A percentile compares a stretch with the other conserved stretches of the same genome.
Evolutionary conservation across 2,113 vertebrate species (phyloP).

Genomic region (Oncorhynchus nerka): DNA sequence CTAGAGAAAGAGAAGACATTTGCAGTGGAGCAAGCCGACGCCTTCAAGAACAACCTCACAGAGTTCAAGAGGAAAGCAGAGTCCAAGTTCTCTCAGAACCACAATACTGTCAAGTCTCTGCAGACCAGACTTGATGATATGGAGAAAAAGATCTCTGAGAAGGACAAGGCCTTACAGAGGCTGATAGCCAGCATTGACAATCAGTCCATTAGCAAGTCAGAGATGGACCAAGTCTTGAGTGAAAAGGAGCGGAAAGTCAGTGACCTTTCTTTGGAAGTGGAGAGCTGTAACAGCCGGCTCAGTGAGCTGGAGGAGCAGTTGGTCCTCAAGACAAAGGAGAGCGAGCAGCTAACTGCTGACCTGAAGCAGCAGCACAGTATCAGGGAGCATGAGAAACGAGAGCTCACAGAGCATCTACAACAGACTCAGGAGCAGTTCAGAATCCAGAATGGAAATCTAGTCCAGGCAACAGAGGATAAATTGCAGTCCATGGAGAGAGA

Average conservation of each 20-base stretch:
- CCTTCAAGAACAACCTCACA: constrained; percentile 74
- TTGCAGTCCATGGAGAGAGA: constrained; percentile 75
- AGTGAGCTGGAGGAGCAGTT: constrained; percentile 79
- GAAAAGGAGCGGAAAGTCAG: constrained; percentile 79
- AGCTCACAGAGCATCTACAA: constrained; percentile 75
- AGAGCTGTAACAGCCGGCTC: constrained; percentile 71
- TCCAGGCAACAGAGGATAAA: constrained; percentile 77
- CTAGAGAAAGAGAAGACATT: constrained; percentile 80
- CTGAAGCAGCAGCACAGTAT: constrained; percentile 71
- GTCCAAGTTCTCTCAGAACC: constrained; percentile 74
- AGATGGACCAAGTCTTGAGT: constrained; percentile 80
- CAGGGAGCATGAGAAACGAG: constrained; percentile 72
- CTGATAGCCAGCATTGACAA: constrained; percentile 78
- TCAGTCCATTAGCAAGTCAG: constrained; percentile 78
- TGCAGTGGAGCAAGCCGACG: constrained; percentile 77
- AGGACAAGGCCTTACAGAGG: constrained; percentile 76
- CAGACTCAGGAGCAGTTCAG: constrained; percentile 67
- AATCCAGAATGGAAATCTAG: constrained; percentile 70
- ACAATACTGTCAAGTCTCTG: constrained; percentile 78
- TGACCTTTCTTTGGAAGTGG: constrained; percentile 76
- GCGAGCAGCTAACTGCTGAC: constrained; percentile 71
- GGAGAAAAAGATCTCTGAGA: constrained; percentile 73
- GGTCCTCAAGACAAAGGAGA: constrained; percentile 75
- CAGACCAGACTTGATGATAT: constrained; percentile 78
- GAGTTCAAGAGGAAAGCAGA: constrained; percentile 85